Evolutionary conservation across 2,888 invertebrate genomes (phyloP).

Genomic region (Agriotes lineatus): DNA sequence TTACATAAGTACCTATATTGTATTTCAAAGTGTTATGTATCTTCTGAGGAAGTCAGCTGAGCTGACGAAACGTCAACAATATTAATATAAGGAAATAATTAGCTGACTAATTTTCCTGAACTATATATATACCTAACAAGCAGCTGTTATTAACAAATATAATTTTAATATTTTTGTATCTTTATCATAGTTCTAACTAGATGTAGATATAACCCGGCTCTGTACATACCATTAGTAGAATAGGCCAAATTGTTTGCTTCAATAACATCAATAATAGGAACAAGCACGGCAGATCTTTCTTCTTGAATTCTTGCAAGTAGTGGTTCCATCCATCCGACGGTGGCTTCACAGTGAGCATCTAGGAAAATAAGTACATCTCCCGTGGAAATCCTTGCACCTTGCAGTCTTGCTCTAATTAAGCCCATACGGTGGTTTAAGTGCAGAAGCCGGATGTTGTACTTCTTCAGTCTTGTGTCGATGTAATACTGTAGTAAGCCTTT

Average conservation of each 20-base stretch:
- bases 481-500: slow-evolving; percentile 85
- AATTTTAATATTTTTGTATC: too few relatives aligned
- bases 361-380: slow-evolving; percentile 89
- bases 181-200: too few relatives aligned
- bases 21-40: too few relatives aligned
- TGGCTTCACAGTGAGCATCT: slow-evolving; percentile 93
- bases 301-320: slow-evolving; percentile 87
- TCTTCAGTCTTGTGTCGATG: slow-evolving; percentile 77
- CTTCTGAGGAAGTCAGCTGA: too few relatives aligned
- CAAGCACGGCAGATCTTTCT: slow-evolving; percentile 82
- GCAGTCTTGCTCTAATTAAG: slow-evolving; percentile 89
- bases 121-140: too few relatives aligned
- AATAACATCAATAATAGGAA: slow-evolving; percentile 96
- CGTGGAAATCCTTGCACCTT: slow-evolving; percentile 85
- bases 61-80: too few relatives aligned
- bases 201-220: too few relatives aligned
- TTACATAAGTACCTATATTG: too few relatives aligned
- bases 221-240: slow-evolving; percentile 72
- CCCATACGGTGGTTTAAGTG: slow-evolving; percentile 83
- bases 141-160: too few relatives aligned
- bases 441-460: slow-evolving; percentile 78
- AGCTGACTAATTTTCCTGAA: too few relatives aligned
- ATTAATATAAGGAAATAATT: too few relatives aligned
- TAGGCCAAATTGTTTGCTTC: slow-evolving; percentile 84
- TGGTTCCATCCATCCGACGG: slow-evolving; percentile 88